Evolutionary conservation across 2,888 invertebrate species (phyloP), one percentile per base, ranked within the genome.

Genomic region (Epinotia brunnichana): DNA sequence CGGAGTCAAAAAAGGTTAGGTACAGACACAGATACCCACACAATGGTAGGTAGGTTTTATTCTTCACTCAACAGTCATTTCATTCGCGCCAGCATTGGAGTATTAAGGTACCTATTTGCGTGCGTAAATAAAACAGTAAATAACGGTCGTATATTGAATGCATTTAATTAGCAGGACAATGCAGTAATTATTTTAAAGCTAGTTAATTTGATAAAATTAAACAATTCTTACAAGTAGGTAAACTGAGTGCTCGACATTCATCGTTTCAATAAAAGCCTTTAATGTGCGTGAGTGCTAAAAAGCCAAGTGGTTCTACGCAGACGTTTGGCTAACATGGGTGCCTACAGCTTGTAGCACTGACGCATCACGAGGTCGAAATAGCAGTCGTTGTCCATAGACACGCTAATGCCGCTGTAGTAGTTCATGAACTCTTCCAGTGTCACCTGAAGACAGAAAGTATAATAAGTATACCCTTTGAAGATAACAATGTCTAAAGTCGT

Each of bases 341-440:
- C 41, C 95, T 95, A 98, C 70, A 98, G 93, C 87, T 97, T 97
- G 94, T 97, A 99, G 1, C 97, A 96, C 82, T 97, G 97, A 73
- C 98, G 95, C 95, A 99, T 97, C 96, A 99, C 97, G 75, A 99
- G 94, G 88, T 98, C 98, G 86, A 99, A 99, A 87, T 97, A 99
- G 69, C 96, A 96, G 86, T 99, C 99, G 77, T 96, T 96, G 87
- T 99, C 99, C 79, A 99, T 97, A 0, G 98, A 98, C 54, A 98
- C 98, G 86, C 98, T 98, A 78, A 99, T 96, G 17, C 97, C 97
- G 72, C 96, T 94, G 92, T 99, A 99, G 89, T 99, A 99, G 90
- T 98, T 98, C 83, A 96, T 90, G 82, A 99, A 99, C 89, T 99
- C 99, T 79, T 98, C 98, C 79, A 95, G 94, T 0, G 98, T 98